phyloP scores from a whole-genome alignment of 2,797 vertebrate genomes.

The Halcyon leucocephala region DNA sequence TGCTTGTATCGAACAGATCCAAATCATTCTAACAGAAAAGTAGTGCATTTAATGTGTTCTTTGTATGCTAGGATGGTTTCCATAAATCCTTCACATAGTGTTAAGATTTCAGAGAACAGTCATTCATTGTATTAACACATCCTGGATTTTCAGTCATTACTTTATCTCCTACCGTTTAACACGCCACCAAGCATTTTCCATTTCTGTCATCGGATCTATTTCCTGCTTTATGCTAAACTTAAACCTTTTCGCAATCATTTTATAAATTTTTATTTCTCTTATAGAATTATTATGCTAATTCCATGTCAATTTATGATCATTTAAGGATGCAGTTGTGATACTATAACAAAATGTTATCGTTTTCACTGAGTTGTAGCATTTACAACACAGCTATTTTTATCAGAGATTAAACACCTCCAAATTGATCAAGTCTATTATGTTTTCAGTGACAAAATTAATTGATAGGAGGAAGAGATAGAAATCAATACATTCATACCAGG shows the following conservation, averaged over 20 bases:
- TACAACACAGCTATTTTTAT: not conserved
- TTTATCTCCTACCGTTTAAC: not conserved
- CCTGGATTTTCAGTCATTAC: not conserved
- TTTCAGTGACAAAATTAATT: slow-evolving; percentile 8
- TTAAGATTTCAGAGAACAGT: not conserved
- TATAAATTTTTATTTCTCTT: slow-evolving; percentile 22
- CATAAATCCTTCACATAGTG: not conserved
- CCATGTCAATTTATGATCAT: slow-evolving; percentile 2
- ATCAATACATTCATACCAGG: not conserved
- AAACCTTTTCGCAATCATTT: not conserved
- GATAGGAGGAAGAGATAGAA: not conserved
- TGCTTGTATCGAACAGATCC: not conserved
- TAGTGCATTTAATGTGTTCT: not conserved
- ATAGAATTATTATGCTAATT: slow-evolving; percentile 42
- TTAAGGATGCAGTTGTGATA: slow-evolving; percentile 12
- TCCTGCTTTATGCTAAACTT: not conserved
- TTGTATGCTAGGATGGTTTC: not conserved
- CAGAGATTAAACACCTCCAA: slow-evolving; percentile 21
- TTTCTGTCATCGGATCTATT: not conserved
- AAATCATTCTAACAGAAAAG: not conserved
- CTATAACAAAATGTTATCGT: slow-evolving; percentile 18
- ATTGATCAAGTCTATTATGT: not conserved
- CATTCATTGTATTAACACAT: not conserved
- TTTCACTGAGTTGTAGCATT: not conserved
- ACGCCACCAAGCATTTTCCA: not conserved